Evolutionary conservation across 2,797 vertebrate species (phyloP).

Genomic region (Vireo griseus): DNA sequence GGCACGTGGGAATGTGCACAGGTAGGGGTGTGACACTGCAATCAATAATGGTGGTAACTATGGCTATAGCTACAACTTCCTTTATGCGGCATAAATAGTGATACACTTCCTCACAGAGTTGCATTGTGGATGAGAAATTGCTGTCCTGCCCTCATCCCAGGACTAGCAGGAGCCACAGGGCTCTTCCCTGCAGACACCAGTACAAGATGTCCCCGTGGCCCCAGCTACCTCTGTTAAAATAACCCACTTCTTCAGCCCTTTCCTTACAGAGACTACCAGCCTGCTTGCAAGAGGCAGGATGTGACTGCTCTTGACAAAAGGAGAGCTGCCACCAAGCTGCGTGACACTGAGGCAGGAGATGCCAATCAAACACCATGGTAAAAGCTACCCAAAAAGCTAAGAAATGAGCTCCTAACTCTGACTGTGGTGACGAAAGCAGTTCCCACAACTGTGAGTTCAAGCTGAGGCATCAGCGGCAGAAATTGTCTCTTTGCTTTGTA

Average conservation of each 20-base stretch:
- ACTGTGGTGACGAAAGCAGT: neutral
- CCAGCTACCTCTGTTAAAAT: neutral
- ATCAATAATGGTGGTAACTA: neutral
- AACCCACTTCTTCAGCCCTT: neutral
- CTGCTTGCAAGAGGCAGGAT: neutral
- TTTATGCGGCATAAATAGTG: neutral
- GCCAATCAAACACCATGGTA: neutral
- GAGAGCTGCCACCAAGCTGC: neutral
- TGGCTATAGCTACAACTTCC: neutral
- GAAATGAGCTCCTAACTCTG: neutral
- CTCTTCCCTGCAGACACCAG: neutral
- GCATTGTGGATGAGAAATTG: rapidly evolving
- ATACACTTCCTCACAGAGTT: rapidly evolving
- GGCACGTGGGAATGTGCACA: rapidly evolving
- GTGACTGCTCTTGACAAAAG: neutral
- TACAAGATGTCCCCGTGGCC: rapidly evolving
- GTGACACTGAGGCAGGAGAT: neutral
- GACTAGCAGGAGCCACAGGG: neutral
- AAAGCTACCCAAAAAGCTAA: neutral
- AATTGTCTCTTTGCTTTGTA: neutral
- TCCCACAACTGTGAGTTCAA: neutral
- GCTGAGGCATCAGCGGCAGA: neutral
- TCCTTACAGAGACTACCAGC: neutral
- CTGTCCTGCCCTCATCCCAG: neutral
- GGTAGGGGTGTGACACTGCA: neutral